These are phyloP conservation scores for Macaca fascicularis DNA, from an alignment of 2,113 vertebrate species.

Conservation along the genomic window T2T-MFA8v1.1 NC_088394.1:17365501-17366000, in stretches of 20 bases:
- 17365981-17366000: background rate
- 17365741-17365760: background rate
- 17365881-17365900: background rate
- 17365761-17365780: background rate
- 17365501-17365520: background rate
- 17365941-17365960: background rate
- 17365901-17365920: background rate
- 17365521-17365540: background rate
- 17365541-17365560: background rate
- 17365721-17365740: background rate
- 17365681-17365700: background rate
- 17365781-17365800: background rate
- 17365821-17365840: background rate
- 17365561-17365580: background rate
- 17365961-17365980: background rate
- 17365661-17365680: background rate
- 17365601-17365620: background rate
- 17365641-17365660: background rate
- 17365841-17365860: background rate
- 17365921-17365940: accelerated
- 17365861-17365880: background rate
- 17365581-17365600: background rate
- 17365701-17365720: background rate
- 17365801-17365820: background rate
- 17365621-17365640: background rate